Conservation (phyloP, 2,113 vertebrate genomes). For the Oenanthe oenanthe region DNA sequence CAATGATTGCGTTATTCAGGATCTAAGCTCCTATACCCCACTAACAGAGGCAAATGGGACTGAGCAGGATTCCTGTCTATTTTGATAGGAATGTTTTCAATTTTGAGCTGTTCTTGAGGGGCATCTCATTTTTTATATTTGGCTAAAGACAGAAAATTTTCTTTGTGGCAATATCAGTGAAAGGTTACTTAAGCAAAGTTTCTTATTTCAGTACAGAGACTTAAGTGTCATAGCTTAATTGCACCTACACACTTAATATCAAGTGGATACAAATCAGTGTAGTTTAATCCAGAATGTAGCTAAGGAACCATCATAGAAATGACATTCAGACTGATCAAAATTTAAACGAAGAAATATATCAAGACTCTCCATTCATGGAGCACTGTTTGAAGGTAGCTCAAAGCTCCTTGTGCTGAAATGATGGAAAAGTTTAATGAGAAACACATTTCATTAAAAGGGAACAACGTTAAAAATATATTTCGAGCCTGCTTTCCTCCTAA, state of each 20-base stretch:
- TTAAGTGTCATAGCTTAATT: neutral
- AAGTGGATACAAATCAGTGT: neutral
- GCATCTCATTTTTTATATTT: neutral
- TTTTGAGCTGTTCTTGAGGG: neutral
- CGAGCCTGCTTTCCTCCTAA: neutral
- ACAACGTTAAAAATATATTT: neutral
- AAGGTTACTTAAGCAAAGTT: neutral
- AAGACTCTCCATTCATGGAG: neutral
- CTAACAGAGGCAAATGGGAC: neutral
- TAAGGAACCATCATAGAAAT: neutral
- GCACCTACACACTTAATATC: neutral
- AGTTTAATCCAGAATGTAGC: neutral
- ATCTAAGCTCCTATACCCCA: neutral
- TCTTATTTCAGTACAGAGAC: neutral
- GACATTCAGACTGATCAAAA: neutral
- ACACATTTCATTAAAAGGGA: neutral
- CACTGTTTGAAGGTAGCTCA: neutral
- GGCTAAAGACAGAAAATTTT: neutral
- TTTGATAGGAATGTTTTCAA: neutral
- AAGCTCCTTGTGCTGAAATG: neutral
- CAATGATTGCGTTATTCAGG: neutral
- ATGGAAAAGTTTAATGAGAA: conserved; percentile 1
- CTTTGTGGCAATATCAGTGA: neutral
- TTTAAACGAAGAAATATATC: conserved; percentile 1
- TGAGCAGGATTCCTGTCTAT: neutral